Evolutionary conservation across 1,140 invertebrate species (phyloP).

Genomic region (Proctacanthus coquilletti): DNA sequence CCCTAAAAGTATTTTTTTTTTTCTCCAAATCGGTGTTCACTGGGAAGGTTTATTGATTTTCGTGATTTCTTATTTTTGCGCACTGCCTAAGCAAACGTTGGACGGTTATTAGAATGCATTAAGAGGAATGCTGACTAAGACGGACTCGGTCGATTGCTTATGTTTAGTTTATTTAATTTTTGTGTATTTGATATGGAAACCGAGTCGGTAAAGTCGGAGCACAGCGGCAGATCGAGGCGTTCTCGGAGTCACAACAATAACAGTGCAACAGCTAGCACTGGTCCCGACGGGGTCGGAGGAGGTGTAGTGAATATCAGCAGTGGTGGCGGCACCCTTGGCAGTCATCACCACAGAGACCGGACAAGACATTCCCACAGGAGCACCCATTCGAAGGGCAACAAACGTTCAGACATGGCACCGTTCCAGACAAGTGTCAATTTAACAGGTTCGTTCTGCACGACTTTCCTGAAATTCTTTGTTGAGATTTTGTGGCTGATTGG

Average conservation of each 20-base stretch:
- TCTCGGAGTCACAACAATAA: constrained; percentile 28
- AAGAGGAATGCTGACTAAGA: no score
- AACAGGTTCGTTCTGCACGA: constrained; percentile 42
- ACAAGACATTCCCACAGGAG: constrained; percentile 28
- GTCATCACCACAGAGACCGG: constrained; percentile 25
- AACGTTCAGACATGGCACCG: constrained; percentile 43
- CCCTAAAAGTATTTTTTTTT: no score
- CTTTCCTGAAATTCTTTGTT: no score
- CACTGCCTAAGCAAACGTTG: no score
- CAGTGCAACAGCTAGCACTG: constrained; percentile 8
- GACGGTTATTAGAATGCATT: no score
- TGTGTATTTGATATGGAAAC: constrained; percentile 25
- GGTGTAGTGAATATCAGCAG: constrained; percentile 2
- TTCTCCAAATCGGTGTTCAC: no score
- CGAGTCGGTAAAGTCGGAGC: constrained; percentile 29
- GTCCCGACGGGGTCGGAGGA: constrained; percentile 12
- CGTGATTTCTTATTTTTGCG: no score
- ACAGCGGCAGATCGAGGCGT: constrained; percentile 28
- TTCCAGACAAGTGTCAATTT: constrained; percentile 68
- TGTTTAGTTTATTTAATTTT: no score
- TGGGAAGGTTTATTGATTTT: no score
- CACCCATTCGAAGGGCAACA: constrained; percentile 22
- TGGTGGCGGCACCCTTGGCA: constrained; percentile 12
- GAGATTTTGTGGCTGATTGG: no score
- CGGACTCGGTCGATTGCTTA: no score